These are phyloP conservation scores for Eulithis testata DNA, from an alignment of 2,888 invertebrate genomes.

Conservation along the genomic window DNA sequence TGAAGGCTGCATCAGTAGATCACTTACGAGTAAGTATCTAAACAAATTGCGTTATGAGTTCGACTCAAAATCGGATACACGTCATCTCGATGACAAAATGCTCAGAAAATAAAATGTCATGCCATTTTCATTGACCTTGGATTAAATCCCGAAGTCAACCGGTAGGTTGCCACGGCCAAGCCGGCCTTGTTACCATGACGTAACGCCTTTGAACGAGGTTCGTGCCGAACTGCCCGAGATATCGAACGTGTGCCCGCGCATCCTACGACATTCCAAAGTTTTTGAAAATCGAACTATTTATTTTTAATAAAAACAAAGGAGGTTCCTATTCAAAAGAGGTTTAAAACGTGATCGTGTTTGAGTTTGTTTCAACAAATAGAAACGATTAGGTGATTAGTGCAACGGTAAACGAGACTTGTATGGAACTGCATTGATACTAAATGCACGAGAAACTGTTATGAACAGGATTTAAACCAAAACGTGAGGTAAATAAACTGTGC, in stretches of 20 bases:
- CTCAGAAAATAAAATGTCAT: constrained; percentile 46
- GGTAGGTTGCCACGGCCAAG: constrained; percentile 58
- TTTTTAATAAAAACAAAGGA: constrained; percentile 10
- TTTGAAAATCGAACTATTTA: constrained; percentile 14
- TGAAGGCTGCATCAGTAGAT: no score
- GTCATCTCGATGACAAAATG: constrained; percentile 41
- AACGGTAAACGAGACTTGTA: constrained; percentile 26
- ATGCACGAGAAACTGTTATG: constrained; percentile 26
- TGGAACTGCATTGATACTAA: constrained; percentile 26
- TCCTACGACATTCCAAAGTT: constrained; percentile 49
- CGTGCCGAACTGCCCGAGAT: constrained; percentile 54
- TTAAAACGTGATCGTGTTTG: background rate
- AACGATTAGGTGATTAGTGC: constrained; percentile 22
- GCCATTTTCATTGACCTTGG: constrained; percentile 59
- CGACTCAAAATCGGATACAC: background rate
- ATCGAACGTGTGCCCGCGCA: constrained; percentile 66
- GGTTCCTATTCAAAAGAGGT: background rate
- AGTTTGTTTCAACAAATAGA: constrained; percentile 3
- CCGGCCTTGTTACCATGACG: constrained; percentile 70
- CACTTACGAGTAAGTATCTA: background rate
- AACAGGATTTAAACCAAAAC: constrained; percentile 27
- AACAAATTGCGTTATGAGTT: background rate
- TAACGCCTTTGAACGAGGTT: constrained; percentile 61
- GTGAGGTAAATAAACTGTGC: constrained; percentile 8
- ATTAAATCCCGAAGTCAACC: constrained; percentile 63